Evolutionary conservation across 2,888 invertebrate genomes (phyloP).

Genomic region (Margaritifera margaritifera): DNA sequence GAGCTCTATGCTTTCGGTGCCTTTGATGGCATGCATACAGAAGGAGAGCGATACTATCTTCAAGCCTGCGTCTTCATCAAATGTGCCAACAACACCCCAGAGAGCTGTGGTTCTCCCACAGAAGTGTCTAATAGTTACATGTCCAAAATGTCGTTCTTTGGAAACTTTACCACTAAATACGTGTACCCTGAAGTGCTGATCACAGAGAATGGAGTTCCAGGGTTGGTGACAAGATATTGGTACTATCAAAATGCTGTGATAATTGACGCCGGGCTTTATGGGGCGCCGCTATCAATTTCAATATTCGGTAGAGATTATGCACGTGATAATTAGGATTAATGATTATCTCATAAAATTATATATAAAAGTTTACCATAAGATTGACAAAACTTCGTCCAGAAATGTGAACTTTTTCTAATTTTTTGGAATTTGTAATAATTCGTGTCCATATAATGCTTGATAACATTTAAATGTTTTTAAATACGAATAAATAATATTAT

Average conservation of each 20-base stretch:
- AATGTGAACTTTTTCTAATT: too few relatives aligned
- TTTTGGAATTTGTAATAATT: too few relatives aligned
- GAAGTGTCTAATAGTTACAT: constrained; percentile 17
- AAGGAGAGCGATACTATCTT: constrained; percentile 15
- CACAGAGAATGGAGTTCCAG: constrained; percentile 10
- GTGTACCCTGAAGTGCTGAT: constrained; percentile 33
- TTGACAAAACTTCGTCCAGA: too few relatives aligned
- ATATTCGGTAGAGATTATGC: constrained; percentile 27
- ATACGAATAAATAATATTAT: too few relatives aligned
- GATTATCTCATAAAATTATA: too few relatives aligned
- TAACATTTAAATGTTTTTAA: too few relatives aligned
- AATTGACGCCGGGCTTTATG: constrained; percentile 28
- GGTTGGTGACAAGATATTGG: constrained; percentile 22
- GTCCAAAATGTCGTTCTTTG: constrained; percentile 32
- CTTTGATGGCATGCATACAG: constrained; percentile 29
- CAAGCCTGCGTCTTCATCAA: constrained; percentile 28
- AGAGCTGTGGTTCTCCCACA: constrained; percentile 27
- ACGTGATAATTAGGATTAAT: background rate
- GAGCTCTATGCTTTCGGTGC: constrained; percentile 26
- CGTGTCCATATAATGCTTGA: too few relatives aligned
- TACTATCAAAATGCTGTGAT: constrained; percentile 24
- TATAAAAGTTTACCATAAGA: too few relatives aligned
- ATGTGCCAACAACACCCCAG: constrained; percentile 18
- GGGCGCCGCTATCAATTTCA: constrained; percentile 21
- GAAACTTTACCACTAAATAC: constrained; percentile 23